Evolutionary conservation across 2,797 vertebrate genomes (phyloP), one percentile per base, ranked within the genome.

Genomic region (Microcaecilia unicolor): DNA sequence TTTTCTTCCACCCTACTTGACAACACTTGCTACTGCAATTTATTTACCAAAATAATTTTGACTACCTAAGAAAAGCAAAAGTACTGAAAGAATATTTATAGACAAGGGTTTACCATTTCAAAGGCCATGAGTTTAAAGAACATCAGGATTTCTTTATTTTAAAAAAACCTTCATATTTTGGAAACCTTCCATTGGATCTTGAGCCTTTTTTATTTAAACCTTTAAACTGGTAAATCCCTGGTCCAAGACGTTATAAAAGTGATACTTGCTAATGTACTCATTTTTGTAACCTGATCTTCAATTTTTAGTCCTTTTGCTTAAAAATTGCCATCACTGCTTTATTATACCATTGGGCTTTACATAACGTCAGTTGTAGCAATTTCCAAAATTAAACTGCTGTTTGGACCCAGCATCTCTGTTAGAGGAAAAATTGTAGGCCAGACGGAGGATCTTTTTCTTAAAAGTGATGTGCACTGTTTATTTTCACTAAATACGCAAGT

Each of bases 1-100:
- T n/a, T n/a, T n/a, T n/a, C 80, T 61, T 55, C 42, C 56, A 58
- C 52, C 57, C 37, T 50, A 75, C 72, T 78, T 72, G 62, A 77
- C 82, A 90, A 84, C 74, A 80, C 76, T 84, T 78, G 73, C 76
- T 76, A 74, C 67, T 79, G 73, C 74, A 78, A 68, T 80, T 73
- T 70, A 48, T 48, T 67, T 52, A 56, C 68, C 54, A 47, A 58
- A 55, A 56, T 51, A 57, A 69, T 67, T 74, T 70, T 80, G 78
- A 79, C 77, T 79, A 78, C 74, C 77, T 74, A 76, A 75, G 69
- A 65, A n/a, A 74, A 77, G 80, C 80, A 76, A 75, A 83, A 75
- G 74, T 66, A 75, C 74, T 80, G 54, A 74, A 70, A 31, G 48
- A 48, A 54, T 56, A 38, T 60, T 70, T 48, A 41, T 46, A 38